Percentiles rank a stretch among this genome's conserved stretches.
Evolutionary conservation across 2,797 vertebrate species (phyloP).

Genomic region (Neomorphus geoffroyi): DNA sequence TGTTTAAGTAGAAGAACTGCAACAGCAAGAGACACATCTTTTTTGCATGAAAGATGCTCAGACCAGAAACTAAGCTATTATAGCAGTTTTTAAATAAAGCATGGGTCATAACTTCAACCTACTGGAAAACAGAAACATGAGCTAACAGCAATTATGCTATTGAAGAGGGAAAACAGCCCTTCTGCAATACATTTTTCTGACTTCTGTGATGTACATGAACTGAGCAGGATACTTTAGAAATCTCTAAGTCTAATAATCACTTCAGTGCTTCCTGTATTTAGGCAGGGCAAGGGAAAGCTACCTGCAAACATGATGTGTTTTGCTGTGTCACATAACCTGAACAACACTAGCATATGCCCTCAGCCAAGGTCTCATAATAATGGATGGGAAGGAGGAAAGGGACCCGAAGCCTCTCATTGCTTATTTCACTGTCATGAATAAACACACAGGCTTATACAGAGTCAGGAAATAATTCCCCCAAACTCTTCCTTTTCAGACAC

Average conservation of each 20-base stretch:
- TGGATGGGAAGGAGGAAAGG: neutral
- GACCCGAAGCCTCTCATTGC: fast-evolving
- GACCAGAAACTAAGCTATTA: neutral
- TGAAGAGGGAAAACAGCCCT: neutral
- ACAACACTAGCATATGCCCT: neutral
- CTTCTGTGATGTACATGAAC: neutral
- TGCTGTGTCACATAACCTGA: neutral
- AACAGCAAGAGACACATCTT: neutral
- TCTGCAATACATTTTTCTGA: neutral
- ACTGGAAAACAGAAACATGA: neutral
- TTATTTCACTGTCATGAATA: neutral
- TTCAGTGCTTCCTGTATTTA: neutral
- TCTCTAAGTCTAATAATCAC: neutral
- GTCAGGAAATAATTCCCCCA: neutral
- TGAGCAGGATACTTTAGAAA: neutral
- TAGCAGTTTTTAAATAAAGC: neutral
- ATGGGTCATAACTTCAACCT: neutral
- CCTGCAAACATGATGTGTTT: neutral
- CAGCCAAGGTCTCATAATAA: neutral
- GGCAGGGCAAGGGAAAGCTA: neutral
- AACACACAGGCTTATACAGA: neutral
- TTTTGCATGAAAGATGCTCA: neutral
- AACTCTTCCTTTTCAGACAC: neutral
- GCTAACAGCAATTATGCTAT: neutral
- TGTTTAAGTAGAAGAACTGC: neutral